These are phyloP conservation scores for Brevimyrus niger DNA, from an alignment of 2,113 vertebrate genomes.

Conservation along the genomic window DNA sequence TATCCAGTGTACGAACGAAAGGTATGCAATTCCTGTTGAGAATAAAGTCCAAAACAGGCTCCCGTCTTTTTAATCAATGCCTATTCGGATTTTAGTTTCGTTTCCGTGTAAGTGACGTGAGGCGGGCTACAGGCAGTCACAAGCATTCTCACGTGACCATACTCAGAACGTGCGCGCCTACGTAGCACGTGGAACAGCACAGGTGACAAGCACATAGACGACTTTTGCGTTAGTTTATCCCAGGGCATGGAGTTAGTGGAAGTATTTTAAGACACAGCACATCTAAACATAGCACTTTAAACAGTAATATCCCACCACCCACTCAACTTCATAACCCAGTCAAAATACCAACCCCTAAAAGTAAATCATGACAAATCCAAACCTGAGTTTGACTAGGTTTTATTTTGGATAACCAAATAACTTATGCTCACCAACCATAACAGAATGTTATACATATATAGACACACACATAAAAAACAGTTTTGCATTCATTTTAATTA, in stretches of 20 bases:
- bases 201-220: not conserved
- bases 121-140: slow-evolving; percentile 8
- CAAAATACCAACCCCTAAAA: not conserved
- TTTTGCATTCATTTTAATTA: slow-evolving; percentile 5
- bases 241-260: too few relatives aligned
- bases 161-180: not conserved
- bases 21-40: not conserved
- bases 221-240: too few relatives aligned
- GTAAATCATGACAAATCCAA: not conserved
- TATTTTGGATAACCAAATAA: not conserved
- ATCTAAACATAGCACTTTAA: not conserved
- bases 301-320: not conserved
- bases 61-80: not conserved
- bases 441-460: not conserved
- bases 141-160: not conserved
- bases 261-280: not conserved
- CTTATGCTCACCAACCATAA: not conserved
- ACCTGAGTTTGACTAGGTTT: not conserved
- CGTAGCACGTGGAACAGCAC: not conserved
- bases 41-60: not conserved
- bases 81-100: not conserved
- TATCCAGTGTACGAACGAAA: not conserved
- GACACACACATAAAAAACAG: not conserved
- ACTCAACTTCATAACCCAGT: not conserved
- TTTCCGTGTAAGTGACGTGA: slow-evolving; percentile 20